phyloP scores from a whole-genome alignment of 2,888 invertebrate genomes.

The Tenthredo scrophulariae region DNA sequence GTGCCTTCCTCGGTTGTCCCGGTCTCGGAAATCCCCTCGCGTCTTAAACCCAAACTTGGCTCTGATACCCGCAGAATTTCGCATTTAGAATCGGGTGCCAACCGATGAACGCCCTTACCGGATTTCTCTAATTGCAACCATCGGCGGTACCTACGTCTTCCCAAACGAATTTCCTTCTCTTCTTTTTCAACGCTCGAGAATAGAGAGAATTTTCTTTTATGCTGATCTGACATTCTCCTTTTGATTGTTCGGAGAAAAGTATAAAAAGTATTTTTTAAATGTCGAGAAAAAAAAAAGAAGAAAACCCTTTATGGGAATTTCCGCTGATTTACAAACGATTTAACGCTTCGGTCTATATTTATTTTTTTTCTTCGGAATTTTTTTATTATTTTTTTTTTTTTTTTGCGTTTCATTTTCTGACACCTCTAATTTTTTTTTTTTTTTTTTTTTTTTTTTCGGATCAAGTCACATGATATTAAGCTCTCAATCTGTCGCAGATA shows the following conservation, averaged over 20 bases:
- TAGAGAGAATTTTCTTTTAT: not conserved
- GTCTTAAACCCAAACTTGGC: not conserved
- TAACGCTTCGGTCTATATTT: not conserved
- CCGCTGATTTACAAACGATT: constrained; percentile 23
- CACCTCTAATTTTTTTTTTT: not conserved
- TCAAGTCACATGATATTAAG: not conserved
- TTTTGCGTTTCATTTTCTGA: not conserved
- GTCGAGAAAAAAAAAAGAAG: not conserved
- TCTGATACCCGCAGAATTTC: not conserved
- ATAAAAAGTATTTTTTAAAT: not conserved
- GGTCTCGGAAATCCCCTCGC: not conserved
- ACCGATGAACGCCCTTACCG: not conserved
- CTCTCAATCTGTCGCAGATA: not conserved
- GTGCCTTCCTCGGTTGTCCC: not conserved
- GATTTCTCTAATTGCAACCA: constrained; percentile 18
- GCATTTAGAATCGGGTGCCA: not conserved
- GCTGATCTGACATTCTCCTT: constrained; percentile 17
- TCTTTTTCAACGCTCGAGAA: not conserved
- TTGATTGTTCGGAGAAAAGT: not conserved
- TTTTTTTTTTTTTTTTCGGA: not conserved
- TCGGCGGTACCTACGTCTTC: not conserved
- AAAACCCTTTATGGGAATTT: not conserved
- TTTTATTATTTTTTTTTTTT: not conserved
- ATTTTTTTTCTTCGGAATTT: too few relatives aligned
- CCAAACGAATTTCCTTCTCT: not conserved